phyloP scores from a whole-genome alignment of 1,140 invertebrate species.

The Leguminivora glycinivorella region DNA sequence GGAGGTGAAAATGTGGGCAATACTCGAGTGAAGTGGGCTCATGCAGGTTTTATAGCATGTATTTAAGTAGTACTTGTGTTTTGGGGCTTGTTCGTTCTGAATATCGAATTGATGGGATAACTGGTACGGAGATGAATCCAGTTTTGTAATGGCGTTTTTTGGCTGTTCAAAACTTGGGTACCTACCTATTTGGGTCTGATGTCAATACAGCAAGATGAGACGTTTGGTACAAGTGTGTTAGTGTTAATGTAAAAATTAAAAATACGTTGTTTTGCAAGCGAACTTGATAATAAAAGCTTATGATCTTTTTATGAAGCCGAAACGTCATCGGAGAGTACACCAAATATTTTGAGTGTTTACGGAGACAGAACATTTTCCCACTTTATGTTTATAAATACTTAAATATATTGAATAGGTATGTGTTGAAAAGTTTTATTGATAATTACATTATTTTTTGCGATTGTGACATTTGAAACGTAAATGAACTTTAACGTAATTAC shows the following conservation, averaged over 20 bases:
- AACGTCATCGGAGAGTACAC: too few relatives aligned
- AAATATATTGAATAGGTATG: too few relatives aligned
- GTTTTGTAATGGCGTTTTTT: background rate
- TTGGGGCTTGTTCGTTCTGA: slow-evolving; percentile 9
- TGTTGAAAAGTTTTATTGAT: too few relatives aligned
- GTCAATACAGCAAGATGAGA: too few relatives aligned
- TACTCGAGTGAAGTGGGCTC: slow-evolving; percentile 18
- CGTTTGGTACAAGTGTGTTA: too few relatives aligned
- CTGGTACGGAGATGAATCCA: background rate
- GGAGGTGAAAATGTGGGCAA: background rate
- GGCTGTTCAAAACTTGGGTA: background rate
- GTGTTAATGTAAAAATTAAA: too few relatives aligned
- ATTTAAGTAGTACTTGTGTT: slow-evolving; percentile 15
- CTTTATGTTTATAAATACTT: too few relatives aligned
- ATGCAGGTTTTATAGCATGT: background rate
- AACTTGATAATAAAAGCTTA: too few relatives aligned
- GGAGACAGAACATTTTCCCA: too few relatives aligned
- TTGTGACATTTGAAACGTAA: background rate
- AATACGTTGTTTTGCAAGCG: too few relatives aligned
- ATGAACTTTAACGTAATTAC: background rate
- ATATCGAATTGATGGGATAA: slow-evolving; percentile 15
- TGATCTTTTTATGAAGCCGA: too few relatives aligned
- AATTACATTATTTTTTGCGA: background rate
- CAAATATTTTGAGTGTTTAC: too few relatives aligned
- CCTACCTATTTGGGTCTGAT: background rate